These are phyloP conservation scores for Notothenia coriiceps DNA, from an alignment of 2,113 vertebrate species.

Conservation along the genomic window DNA sequence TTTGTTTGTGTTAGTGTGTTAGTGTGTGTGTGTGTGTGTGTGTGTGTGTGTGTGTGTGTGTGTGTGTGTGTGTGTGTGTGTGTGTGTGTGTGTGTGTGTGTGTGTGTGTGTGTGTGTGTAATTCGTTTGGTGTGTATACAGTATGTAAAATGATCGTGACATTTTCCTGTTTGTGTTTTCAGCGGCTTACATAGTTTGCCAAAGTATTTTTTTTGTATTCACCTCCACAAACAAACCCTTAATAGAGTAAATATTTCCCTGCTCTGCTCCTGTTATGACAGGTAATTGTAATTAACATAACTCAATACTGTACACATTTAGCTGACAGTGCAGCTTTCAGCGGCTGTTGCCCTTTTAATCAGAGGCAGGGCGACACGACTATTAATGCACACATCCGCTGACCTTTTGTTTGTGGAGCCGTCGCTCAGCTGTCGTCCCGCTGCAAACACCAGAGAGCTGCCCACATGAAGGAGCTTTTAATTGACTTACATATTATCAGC, in stretches of 20 bases:
- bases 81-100: constrained; percentile 22
- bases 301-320: constrained; percentile 44
- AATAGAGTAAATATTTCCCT: constrained; percentile 43
- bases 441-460: constrained; percentile 45
- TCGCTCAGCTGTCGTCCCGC: constrained; percentile 40
- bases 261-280: constrained; percentile 16
- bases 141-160: not conserved
- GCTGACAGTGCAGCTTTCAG: constrained; percentile 57
- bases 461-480: constrained; percentile 57
- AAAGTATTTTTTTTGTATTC: constrained; percentile 4
- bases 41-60: constrained; percentile 1
- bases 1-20: not conserved
- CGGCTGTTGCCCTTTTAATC: constrained; percentile 62
- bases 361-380: constrained; percentile 46
- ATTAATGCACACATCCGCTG: constrained; percentile 53
- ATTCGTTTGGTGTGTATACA: not conserved
- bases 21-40: too few relatives aligned
- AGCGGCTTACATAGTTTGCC: not conserved
- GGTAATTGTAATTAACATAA: constrained; percentile 60
- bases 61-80: constrained; percentile 3
- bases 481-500: constrained; percentile 61
- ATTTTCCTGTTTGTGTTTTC: constrained; percentile 25
- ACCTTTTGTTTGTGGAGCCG: constrained; percentile 66
- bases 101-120: not conserved
- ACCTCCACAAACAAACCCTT: constrained; percentile 3